Evolutionary conservation across 2,113 vertebrate genomes (phyloP).

Genomic region (Antennarius striatus): DNA sequence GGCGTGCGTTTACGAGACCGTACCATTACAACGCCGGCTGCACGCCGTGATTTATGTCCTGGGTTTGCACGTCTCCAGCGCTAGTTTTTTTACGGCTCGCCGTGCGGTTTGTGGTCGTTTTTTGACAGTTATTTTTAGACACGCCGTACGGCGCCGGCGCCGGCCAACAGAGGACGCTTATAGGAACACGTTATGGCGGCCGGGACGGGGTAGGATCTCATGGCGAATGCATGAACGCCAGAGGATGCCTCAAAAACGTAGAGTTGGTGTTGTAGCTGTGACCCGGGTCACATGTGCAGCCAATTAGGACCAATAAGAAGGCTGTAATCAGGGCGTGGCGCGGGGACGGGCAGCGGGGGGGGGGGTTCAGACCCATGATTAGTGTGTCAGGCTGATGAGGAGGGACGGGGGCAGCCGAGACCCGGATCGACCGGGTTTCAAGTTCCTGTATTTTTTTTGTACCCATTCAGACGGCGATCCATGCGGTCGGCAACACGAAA

Average conservation of each 20-base stretch:
- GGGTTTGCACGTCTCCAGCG: conserved; percentile 38
- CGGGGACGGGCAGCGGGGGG: conserved; percentile 41
- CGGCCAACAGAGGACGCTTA: conserved; percentile 5
- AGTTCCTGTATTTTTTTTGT: conserved; percentile 24
- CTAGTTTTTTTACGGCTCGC: conserved; percentile 41
- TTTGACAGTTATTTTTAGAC: conserved; percentile 67
- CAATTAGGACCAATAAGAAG: conserved; percentile 79
- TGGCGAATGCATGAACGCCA: background rate
- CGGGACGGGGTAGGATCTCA: background rate
- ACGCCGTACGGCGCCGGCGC: background rate
- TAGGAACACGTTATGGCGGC: conserved; percentile 9
- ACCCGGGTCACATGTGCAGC: conserved; percentile 74
- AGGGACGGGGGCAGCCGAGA: conserved; percentile 31
- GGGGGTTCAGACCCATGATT: conserved; percentile 63
- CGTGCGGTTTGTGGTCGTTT: conserved; percentile 56
- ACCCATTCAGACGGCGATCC: conserved; percentile 38
- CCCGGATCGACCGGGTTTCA: background rate
- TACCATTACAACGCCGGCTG: conserved; percentile 62
- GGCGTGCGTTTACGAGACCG: conserved; percentile 52
- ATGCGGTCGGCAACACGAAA: conserved; percentile 49
- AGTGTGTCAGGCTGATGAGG: conserved; percentile 65
- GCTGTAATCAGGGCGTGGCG: conserved; percentile 72
- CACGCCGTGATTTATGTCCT: conserved; percentile 65
- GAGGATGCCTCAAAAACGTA: background rate
- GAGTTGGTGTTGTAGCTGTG: conserved; percentile 36